These are phyloP conservation scores for Myopa testacea DNA, from an alignment of 2,888 invertebrate genomes.

Conservation along the genomic window DNA sequence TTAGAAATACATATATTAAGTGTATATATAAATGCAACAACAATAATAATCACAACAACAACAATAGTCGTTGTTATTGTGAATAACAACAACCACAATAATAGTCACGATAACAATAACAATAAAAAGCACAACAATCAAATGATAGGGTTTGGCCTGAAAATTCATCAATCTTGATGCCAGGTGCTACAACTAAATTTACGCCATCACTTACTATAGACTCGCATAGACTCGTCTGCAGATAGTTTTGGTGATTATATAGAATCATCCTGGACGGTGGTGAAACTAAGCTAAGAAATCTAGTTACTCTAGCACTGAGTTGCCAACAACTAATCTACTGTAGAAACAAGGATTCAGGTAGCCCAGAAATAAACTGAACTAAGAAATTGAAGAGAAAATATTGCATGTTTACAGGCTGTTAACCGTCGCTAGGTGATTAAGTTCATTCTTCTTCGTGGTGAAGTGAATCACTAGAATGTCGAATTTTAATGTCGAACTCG, in stretches of 20 bases:
- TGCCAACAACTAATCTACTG: too few relatives aligned
- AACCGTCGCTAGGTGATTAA: background rate
- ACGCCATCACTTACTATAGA: background rate
- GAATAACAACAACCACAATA: slow-evolving; percentile 2
- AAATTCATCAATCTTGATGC: slow-evolving; percentile 34
- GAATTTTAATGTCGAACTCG: slow-evolving; percentile 33
- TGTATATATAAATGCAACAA: background rate
- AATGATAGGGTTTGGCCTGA: slow-evolving; percentile 17
- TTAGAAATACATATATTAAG: background rate
- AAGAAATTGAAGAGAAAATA: background rate
- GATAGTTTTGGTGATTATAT: background rate
- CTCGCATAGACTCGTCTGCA: background rate
- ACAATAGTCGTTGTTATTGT: too few relatives aligned
- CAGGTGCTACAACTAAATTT: slow-evolving; percentile 20
- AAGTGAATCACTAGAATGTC: slow-evolving; percentile 19
- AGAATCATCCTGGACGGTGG: too few relatives aligned
- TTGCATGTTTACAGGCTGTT: slow-evolving; percentile 30
- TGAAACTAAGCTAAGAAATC: too few relatives aligned
- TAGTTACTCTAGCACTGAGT: too few relatives aligned
- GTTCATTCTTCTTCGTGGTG: too few relatives aligned
- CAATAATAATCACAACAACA: slow-evolving; percentile 1
- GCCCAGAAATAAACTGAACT: background rate
- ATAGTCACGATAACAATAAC: background rate
- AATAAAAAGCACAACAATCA: background rate
- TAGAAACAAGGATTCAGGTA: too few relatives aligned